Evolutionary conservation across 2,888 invertebrate species (phyloP).

Genomic region (Limnephilus lunatus): DNA sequence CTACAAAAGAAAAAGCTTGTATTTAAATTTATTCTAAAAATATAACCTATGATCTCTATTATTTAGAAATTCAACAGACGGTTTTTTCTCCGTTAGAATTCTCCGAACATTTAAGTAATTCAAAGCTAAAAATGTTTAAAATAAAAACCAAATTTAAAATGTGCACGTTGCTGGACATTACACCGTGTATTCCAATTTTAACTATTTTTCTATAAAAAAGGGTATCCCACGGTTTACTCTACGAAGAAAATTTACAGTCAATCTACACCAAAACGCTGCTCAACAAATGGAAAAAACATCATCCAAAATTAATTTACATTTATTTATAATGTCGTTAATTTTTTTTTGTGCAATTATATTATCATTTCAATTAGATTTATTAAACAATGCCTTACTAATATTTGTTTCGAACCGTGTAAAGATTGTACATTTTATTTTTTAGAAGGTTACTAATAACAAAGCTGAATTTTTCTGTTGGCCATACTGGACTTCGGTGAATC

Average conservation of each 20-base stretch:
- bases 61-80: constrained; percentile 4
- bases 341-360: not conserved
- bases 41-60: not conserved
- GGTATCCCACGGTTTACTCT: constrained; percentile 61
- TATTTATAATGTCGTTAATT: not conserved
- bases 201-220: constrained; percentile 60
- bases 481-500: no score
- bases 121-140: constrained; percentile 37
- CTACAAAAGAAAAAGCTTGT: not conserved
- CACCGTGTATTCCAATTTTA: constrained; percentile 58
- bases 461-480: no score
- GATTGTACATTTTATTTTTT: no score
- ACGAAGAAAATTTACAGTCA: constrained; percentile 54
- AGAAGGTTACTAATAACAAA: no score
- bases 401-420: no score
- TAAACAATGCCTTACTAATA: no score
- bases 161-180: constrained; percentile 43
- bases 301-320: not conserved
- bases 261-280: constrained; percentile 40
- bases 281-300: not conserved
- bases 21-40: not conserved
- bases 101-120: constrained; percentile 13
- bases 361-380: no score
- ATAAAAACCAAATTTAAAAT: constrained; percentile 31
- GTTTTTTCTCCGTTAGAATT: constrained; percentile 2